Base-by-base conservation (phyloP, 2,113 vertebrate genomes). In the Mirounga angustirostris region DNA sequence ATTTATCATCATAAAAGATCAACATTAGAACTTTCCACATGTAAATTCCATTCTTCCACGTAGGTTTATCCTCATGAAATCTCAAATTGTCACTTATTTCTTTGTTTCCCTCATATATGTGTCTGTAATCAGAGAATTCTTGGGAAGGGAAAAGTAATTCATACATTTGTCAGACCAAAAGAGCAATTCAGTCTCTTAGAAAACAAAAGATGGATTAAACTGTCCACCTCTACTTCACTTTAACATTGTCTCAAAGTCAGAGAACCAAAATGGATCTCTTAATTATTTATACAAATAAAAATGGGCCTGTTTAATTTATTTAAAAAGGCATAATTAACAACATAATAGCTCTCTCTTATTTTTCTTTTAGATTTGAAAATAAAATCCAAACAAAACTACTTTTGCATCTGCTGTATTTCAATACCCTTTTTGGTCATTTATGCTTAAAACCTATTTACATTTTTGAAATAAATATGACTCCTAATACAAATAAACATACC, bases 211-310 rank as follows among this genome's bases (percentile, higher is more conserved):
- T 89, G 30, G 21, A 96, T 94, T 84, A 84, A 54, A 90, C 50
- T 83, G 26, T 76, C 73, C 9, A 46, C 46, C 28, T 63, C 21
- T 52, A 19, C 28, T 69, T 83, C 21, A 36, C 46, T 94, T 79
- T 69, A 79, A 85, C 54, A 21, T 81, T 87, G 43, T 92, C 84
- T 97, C 65, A 73, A 94, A 92, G 46, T 82, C 95, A 95, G 0
- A 94, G 52, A 97, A 83, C 76, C 61, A 73, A 94, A 91, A 83
- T 84, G 10, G 33, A 52, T 94, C 67, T 87, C 79, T 92, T 96
- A 97, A 93, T 94, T 93, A 96, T 93, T 91, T 80, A 90, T 28
- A 78, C 65, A 96, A 67, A 89, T 24, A 91, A 89, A 96, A 90
- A 74, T 69, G 4, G 9, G 3, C 40, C 69, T 84, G 6, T 65